Evolutionary conservation across 1,140 invertebrate species (phyloP).

Genomic region (Drosophila cardini): DNA sequence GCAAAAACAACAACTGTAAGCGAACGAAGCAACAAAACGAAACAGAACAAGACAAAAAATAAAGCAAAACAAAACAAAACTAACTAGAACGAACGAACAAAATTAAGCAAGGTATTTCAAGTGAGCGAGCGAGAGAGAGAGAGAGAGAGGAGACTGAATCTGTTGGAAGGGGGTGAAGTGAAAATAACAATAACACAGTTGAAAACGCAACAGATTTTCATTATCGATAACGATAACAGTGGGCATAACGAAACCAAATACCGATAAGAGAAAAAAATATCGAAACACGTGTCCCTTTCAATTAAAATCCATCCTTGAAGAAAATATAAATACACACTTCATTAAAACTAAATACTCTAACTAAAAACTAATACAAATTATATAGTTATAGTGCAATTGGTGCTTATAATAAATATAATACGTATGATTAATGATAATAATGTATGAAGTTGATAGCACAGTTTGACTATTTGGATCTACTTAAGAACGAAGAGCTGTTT

Average conservation of each 20-base stretch:
- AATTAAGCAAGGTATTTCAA: not conserved
- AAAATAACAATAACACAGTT: not conserved
- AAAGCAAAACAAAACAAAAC: constrained; percentile 2
- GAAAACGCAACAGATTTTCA: not conserved
- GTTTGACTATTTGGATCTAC: constrained; percentile 11
- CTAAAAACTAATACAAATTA: constrained; percentile 4
- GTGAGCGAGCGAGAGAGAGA: not conserved
- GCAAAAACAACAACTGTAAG: constrained; percentile 11
- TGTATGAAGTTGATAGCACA: constrained; percentile 9
- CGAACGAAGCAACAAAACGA: constrained; percentile 10
- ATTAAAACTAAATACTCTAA: not conserved
- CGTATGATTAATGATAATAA: not conserved
- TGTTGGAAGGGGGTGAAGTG: not conserved
- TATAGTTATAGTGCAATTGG: not conserved
- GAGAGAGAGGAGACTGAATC: not conserved
- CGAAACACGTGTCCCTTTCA: no score
- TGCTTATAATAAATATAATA: constrained; percentile 6
- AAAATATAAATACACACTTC: not conserved
- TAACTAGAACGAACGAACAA: not conserved
- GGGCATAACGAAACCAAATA: constrained; percentile 24
- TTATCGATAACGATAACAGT: not conserved
- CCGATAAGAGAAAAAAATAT: constrained; percentile 5
- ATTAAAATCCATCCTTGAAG: constrained; percentile 10
- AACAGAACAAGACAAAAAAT: constrained; percentile 6
- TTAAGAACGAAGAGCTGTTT: constrained; percentile 8